Conservation (phyloP, 2,113 vertebrate species). For the Mustelus asterias region DNA sequence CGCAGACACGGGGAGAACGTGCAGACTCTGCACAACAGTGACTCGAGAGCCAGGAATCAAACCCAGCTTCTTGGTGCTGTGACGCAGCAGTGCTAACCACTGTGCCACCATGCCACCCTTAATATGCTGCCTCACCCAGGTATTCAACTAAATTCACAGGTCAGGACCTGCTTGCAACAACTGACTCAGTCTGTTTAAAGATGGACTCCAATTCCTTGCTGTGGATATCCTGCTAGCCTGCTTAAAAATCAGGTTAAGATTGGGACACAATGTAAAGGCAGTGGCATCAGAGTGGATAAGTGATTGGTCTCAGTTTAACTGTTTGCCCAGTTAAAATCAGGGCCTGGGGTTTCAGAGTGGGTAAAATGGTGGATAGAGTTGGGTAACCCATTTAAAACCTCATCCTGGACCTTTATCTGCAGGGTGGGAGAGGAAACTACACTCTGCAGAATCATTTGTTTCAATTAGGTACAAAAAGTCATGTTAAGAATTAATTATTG, state of each 20-base stretch:
- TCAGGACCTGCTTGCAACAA: not conserved
- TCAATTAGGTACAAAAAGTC: constrained; percentile 2
- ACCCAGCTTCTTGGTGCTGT: too few relatives aligned
- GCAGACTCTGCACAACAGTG: too few relatives aligned
- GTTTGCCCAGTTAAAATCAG: not conserved
- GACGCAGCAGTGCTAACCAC: too few relatives aligned
- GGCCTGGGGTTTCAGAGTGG: not conserved
- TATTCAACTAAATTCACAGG: not conserved
- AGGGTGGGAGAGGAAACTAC: not conserved
- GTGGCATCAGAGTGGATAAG: not conserved
- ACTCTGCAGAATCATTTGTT: constrained; percentile 20
- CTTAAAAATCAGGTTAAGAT: not conserved
- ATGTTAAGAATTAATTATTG: constrained; percentile 15
- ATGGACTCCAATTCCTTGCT: not conserved
- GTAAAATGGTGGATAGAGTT: too few relatives aligned
- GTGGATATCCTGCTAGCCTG: not conserved
- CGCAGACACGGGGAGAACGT: too few relatives aligned
- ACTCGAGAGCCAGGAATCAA: too few relatives aligned
- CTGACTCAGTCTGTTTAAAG: not conserved
- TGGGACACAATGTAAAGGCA: not conserved
- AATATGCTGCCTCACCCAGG: not conserved
- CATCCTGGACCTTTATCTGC: not conserved
- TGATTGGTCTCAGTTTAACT: not conserved
- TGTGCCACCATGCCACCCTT: too few relatives aligned
- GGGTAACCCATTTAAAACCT: not conserved